These are phyloP conservation scores for Papilio protenor DNA, from an alignment of 2,888 invertebrate species.

Conservation along the genomic window DNA sequence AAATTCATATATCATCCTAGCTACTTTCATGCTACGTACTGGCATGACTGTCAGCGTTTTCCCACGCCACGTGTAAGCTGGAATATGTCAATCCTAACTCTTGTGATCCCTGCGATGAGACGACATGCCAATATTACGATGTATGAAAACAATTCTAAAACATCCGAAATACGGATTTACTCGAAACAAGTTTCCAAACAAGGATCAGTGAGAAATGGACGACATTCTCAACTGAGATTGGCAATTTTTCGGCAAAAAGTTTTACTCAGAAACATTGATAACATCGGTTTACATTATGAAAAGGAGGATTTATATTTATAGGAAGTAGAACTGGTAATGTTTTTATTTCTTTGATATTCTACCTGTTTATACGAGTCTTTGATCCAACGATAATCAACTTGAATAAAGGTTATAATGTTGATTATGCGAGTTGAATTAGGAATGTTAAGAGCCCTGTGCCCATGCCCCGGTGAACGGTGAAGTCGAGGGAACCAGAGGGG, in stretches of 20 bases:
- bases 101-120: neutral
- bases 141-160: slow-evolving; percentile 9
- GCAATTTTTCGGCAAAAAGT: slow-evolving; percentile 21
- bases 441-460: too few relatives aligned
- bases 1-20: too few relatives aligned
- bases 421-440: too few relatives aligned
- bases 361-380: neutral
- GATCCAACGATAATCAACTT: neutral
- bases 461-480: too few relatives aligned
- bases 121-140: neutral
- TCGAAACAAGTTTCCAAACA: slow-evolving; percentile 31
- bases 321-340: neutral
- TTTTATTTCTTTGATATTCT: neutral
- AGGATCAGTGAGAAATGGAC: slow-evolving; percentile 30
- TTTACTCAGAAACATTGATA: neutral
- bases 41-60: too few relatives aligned
- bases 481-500: too few relatives aligned
- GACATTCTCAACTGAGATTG: slow-evolving; percentile 29
- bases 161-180: slow-evolving; percentile 22
- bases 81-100: neutral
- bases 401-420: neutral
- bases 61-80: neutral
- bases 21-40: too few relatives aligned
- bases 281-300: neutral
- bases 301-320: neutral